Percentiles rank a stretch among this genome's conserved stretches.
phyloP scores from a whole-genome alignment of 2,797 vertebrate species.

The Artibeus lituratus region DNA sequence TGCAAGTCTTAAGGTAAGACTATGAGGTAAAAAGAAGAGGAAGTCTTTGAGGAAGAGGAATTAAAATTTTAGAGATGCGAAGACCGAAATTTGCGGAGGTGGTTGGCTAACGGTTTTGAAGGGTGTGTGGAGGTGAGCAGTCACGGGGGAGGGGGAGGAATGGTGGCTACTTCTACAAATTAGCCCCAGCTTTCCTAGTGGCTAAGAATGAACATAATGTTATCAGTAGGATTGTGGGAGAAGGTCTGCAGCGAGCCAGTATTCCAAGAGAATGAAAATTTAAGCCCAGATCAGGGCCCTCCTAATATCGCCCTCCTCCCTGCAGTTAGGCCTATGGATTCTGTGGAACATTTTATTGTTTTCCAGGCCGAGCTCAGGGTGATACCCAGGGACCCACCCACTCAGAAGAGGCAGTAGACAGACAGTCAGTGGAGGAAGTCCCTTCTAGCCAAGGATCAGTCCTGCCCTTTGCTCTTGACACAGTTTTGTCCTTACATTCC shows the following conservation, averaged over 20 bases:
- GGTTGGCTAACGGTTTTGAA: background rate
- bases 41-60: slow-evolving; percentile 30
- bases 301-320: background rate
- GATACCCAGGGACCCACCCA: background rate
- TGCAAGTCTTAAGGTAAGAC: background rate
- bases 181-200: background rate
- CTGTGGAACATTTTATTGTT: background rate
- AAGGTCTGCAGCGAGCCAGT: background rate
- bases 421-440: background rate
- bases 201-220: background rate
- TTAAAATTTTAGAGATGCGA: background rate
- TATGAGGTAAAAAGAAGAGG: background rate
- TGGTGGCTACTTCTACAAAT: background rate
- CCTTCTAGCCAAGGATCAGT: background rate
- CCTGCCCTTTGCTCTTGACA: background rate
- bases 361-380: background rate
- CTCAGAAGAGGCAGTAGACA: background rate
- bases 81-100: background rate
- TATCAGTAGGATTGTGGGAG: background rate
- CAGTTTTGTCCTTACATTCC: slow-evolving; percentile 10
- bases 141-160: background rate
- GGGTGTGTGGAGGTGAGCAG: background rate
- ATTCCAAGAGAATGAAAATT: background rate
- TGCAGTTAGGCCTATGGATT: background rate
- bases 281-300: background rate